Conservation (phyloP, 2,888 invertebrate species). For the Ormyrus labotus region DNA sequence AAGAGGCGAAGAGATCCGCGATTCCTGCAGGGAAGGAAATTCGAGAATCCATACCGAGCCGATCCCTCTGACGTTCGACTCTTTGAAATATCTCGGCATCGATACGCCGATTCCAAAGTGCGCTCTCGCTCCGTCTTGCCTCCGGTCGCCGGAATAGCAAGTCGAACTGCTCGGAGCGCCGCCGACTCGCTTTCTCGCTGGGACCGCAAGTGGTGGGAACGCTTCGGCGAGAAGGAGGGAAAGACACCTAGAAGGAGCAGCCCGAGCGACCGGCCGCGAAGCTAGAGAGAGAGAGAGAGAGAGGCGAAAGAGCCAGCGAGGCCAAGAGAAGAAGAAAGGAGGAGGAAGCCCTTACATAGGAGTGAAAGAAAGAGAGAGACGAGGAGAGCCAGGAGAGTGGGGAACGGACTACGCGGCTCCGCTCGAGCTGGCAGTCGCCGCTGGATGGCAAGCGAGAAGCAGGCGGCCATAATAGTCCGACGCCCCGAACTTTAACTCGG, state of each 20-base stretch:
- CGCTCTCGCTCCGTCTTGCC: neutral
- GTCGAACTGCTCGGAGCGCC: constrained; percentile 12
- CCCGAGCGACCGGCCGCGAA: constrained; percentile 41
- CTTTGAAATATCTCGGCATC: too few relatives aligned
- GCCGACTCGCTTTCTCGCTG: neutral
- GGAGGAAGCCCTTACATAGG: constrained; percentile 57
- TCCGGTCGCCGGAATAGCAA: neutral
- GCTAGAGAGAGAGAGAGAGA: constrained; percentile 37
- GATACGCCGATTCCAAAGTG: constrained; percentile 34
- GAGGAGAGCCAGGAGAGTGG: constrained; percentile 31
- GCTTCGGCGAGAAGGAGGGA: constrained; percentile 44
- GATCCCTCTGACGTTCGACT: too few relatives aligned
- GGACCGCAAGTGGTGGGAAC: constrained; percentile 39
- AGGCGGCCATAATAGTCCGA: constrained; percentile 69
- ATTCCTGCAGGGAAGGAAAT: too few relatives aligned
- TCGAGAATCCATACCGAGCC: too few relatives aligned
- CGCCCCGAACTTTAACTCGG: constrained; percentile 62
- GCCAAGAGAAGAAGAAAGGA: constrained; percentile 58
- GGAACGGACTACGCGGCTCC: constrained; percentile 3
- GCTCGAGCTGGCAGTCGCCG: constrained; percentile 38
- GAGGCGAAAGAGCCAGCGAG: constrained; percentile 50
- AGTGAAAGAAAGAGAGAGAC: constrained; percentile 48
- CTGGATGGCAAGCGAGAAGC: constrained; percentile 54
- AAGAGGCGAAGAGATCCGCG: too few relatives aligned
- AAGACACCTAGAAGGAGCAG: constrained; percentile 27